Evolutionary conservation across 2,797 vertebrate species (phyloP).

Genomic region (Thamnophis elegans): DNA sequence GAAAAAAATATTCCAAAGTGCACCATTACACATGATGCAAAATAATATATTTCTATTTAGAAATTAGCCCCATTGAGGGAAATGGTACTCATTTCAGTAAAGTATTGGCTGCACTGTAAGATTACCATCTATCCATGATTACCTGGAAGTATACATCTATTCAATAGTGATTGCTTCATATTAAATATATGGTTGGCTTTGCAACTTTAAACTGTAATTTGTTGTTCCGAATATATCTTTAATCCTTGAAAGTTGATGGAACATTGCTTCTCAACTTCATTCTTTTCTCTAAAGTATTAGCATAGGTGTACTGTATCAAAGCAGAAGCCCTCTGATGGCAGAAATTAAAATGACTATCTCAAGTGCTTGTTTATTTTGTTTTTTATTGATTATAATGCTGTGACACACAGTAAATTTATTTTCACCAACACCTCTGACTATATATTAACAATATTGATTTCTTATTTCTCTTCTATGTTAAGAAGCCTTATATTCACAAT

Average conservation of each 20-base stretch:
- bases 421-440: conserved; percentile 34
- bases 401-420: conserved; percentile 39
- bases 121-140: background rate
- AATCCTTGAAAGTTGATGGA: conserved; percentile 25
- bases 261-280: conserved; percentile 21
- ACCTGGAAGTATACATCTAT: background rate
- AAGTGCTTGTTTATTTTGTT: conserved; percentile 36
- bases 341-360: conserved; percentile 42
- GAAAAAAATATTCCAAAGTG: background rate
- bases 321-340: conserved; percentile 22
- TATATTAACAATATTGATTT: conserved; percentile 29
- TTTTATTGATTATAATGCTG: conserved; percentile 21
- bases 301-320: conserved; percentile 1
- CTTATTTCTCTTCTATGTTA: conserved; percentile 4
- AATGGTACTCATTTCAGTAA: background rate
- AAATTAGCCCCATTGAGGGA: background rate
- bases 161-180: background rate
- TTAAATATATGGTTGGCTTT: background rate
- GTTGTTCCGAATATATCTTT: conserved; percentile 1
- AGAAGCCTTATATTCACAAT: background rate
- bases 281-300: background rate
- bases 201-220: conserved; percentile 1
- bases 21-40: background rate
- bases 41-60: background rate
- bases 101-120: background rate